Conservation (phyloP, 2,888 invertebrate species). For the Arctia plantaginis region DNA sequence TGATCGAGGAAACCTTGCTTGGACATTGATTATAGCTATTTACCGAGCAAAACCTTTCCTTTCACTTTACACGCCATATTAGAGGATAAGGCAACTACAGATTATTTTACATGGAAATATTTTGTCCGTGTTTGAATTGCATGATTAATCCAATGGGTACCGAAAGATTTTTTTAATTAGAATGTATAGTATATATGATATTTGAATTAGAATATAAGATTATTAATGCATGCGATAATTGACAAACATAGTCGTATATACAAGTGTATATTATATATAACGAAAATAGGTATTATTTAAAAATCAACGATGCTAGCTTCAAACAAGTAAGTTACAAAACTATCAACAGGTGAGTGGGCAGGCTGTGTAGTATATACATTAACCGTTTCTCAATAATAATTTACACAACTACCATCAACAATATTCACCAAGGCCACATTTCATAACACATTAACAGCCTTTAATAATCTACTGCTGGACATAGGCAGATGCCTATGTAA, state of each 20-base stretch:
- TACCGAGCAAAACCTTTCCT: neutral
- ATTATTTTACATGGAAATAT: neutral
- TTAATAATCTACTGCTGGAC: too few relatives aligned
- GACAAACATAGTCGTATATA: neutral
- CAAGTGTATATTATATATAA: neutral
- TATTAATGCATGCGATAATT: neutral
- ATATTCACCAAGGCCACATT: neutral
- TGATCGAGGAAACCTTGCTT: neutral
- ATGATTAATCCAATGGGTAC: neutral
- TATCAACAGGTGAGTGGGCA: slow-evolving; percentile 22
- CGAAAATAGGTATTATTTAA: neutral
- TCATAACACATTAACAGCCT: too few relatives aligned
- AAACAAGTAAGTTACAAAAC: slow-evolving; percentile 32
- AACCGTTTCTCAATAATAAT: slow-evolving; percentile 40
- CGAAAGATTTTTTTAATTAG: too few relatives aligned
- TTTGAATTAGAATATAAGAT: too few relatives aligned
- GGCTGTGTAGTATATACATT: slow-evolving; percentile 35
- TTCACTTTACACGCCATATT: neutral
- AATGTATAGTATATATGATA: too few relatives aligned
- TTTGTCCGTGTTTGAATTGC: neutral
- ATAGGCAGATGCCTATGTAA: too few relatives aligned
- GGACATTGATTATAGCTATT: neutral
- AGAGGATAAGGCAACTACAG: neutral
- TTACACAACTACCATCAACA: slow-evolving; percentile 12
- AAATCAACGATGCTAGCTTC: neutral